phyloP scores from a whole-genome alignment of 92 coral and sea anemone genomes.

The Zoanthus sansibaricus region DNA sequence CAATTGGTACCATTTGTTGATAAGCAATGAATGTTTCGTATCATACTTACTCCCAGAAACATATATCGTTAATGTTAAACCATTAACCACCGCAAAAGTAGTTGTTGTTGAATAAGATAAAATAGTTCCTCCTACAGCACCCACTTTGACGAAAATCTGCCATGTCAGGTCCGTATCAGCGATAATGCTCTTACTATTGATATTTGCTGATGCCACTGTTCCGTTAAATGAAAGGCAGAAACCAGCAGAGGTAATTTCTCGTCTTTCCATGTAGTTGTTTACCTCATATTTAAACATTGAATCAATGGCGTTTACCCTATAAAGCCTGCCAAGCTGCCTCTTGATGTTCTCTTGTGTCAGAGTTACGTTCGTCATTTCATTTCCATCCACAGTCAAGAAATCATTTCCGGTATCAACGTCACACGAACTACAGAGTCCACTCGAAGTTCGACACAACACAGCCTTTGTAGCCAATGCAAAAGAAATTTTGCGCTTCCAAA shows the following conservation, averaged over 20 bases:
- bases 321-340: conserved; percentile 5
- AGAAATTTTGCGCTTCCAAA: conserved; percentile 44
- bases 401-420: conserved; percentile 62
- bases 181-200: conserved; percentile 43
- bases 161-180: conserved; percentile 51
- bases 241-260: conserved; percentile 45
- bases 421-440: conserved; percentile 70
- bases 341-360: conserved; percentile 20
- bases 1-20: conserved; percentile 65
- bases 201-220: conserved; percentile 54
- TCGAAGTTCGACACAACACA: conserved; percentile 8
- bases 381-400: conserved; percentile 31
- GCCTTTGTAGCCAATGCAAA: conserved; percentile 30
- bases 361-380: conserved; percentile 27
- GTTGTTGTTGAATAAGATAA: conserved; percentile 67
- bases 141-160: conserved; percentile 62
- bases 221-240: conserved; percentile 64
- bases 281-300: conserved; percentile 65
- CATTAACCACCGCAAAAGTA: conserved; percentile 68
- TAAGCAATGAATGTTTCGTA: conserved; percentile 41
- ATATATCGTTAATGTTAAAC: conserved; percentile 55
- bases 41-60: conserved; percentile 50
- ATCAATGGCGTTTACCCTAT: conserved; percentile 41
- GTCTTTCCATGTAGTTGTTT: conserved; percentile 55
- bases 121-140: conserved; percentile 63